A percentile compares a stretch with the other conserved stretches of the same genome.
Evolutionary conservation across 2,113 vertebrate genomes (phyloP).

Genomic region (Sterrhoptilus dennistouni): DNA sequence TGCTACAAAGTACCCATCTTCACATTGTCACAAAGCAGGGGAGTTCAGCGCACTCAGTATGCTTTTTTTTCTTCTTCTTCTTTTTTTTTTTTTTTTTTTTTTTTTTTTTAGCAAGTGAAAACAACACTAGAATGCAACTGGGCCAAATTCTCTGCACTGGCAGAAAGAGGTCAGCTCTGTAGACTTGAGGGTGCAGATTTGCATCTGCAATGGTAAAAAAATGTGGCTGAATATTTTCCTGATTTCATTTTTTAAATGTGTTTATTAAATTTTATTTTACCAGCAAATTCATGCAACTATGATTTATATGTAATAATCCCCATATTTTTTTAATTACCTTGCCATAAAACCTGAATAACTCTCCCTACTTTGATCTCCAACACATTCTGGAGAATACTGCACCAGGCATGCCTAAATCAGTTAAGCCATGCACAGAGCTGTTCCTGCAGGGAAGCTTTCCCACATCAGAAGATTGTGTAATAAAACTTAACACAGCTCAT

Average conservation of each 20-base stretch:
- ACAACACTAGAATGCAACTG: not conserved
- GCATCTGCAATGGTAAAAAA: not conserved
- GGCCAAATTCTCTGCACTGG: not conserved
- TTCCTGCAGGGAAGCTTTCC: conserved; percentile 69
- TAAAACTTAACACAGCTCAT: conserved; percentile 84
- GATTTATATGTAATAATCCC: conserved; percentile 65
- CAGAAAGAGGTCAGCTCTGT: not conserved
- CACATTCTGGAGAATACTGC: conserved; percentile 67
- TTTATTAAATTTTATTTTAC: conserved; percentile 66
- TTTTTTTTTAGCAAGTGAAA: not conserved
- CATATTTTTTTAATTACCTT: conserved; percentile 77
- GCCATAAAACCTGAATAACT: conserved; percentile 72
- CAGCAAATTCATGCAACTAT: conserved; percentile 71
- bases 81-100: not conserved
- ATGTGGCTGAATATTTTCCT: not conserved
- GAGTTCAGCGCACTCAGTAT: not conserved
- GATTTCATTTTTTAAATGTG: conserved; percentile 25
- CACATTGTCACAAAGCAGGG: not conserved
- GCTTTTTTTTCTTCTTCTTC: not conserved
- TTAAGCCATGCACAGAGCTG: conserved; percentile 63
- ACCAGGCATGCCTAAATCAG: conserved; percentile 69
- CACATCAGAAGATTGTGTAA: conserved; percentile 78
- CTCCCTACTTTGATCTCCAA: conserved; percentile 75
- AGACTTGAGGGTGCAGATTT: not conserved
- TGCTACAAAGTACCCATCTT: not conserved